These are phyloP conservation scores for Aphelinus atriplicis DNA, from an alignment of 1,140 invertebrate species.

Conservation along the genomic window DNA sequence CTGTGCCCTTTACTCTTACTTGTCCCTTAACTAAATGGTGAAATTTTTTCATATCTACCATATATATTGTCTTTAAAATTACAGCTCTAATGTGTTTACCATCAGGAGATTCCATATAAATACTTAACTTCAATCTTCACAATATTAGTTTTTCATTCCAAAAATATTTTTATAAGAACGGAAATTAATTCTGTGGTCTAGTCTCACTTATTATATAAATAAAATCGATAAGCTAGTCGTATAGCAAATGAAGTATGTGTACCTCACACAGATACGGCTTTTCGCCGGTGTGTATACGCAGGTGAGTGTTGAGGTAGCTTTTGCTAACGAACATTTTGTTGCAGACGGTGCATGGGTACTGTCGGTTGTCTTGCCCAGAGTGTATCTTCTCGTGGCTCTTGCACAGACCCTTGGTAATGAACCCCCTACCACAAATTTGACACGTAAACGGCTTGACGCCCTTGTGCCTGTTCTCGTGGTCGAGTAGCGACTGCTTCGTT, in stretches of 20 bases:
- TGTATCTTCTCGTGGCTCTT: constrained; percentile 78
- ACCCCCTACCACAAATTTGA: constrained; percentile 80
- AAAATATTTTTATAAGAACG: no score
- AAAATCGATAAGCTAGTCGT: no score
- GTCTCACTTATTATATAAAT: no score
- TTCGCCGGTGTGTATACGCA: constrained; percentile 89
- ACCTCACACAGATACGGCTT: constrained; percentile 75
- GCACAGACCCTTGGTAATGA: constrained; percentile 82
- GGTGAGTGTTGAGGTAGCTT: constrained; percentile 83
- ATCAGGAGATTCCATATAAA: no score
- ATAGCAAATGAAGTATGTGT: background rate
- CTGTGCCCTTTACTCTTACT: no score
- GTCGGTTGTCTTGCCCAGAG: constrained; percentile 73
- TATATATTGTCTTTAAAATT: no score
- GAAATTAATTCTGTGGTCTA: no score
- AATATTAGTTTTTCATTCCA: no score
- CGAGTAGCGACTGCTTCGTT: constrained; percentile 77
- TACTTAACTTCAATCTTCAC: no score
- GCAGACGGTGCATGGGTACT: constrained; percentile 75
- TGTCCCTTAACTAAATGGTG: no score
- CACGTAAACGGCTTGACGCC: constrained; percentile 85
- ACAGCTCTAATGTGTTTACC: no score
- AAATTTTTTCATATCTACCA: no score
- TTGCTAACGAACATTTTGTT: constrained; percentile 78
- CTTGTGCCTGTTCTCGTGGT: constrained; percentile 84